phyloP scores from a whole-genome alignment of 2,888 invertebrate species.

The Ischnura elegans region DNA sequence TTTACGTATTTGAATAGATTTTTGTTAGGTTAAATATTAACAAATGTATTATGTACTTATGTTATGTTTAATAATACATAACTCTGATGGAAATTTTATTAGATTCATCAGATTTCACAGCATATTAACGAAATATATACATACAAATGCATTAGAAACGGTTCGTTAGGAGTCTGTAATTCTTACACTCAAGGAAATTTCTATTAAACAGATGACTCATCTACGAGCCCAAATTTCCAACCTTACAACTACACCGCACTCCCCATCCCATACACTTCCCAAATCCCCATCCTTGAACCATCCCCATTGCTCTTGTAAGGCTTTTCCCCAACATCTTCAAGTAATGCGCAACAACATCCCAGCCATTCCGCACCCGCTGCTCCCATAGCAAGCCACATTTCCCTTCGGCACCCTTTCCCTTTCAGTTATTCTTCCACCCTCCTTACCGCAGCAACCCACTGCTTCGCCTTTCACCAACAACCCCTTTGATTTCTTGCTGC shows the following conservation, averaged over 20 bases:
- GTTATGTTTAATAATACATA: too few species aligned
- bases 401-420: background rate
- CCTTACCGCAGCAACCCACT: background rate
- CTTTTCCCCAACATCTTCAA: background rate
- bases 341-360: background rate
- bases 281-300: background rate
- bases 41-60: too few species aligned
- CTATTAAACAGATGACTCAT: constrained; percentile 10
- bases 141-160: too few species aligned
- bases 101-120: too few species aligned
- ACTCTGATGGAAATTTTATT: too few species aligned
- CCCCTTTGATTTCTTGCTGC: background rate
- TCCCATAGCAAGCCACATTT: background rate
- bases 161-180: too few species aligned
- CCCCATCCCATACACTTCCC: background rate
- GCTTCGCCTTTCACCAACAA: background rate
- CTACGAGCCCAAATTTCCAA: background rate
- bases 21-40: too few species aligned
- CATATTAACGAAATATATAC: too few species aligned
- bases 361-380: background rate
- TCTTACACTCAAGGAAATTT: too few species aligned
- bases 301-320: background rate
- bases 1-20: too few species aligned
- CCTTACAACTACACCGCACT: background rate
- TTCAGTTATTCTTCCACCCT: background rate